These are phyloP conservation scores for Meloidogyne chitwoodi DNA, from an alignment of 1,140 invertebrate species.

Conservation along the genomic window DNA sequence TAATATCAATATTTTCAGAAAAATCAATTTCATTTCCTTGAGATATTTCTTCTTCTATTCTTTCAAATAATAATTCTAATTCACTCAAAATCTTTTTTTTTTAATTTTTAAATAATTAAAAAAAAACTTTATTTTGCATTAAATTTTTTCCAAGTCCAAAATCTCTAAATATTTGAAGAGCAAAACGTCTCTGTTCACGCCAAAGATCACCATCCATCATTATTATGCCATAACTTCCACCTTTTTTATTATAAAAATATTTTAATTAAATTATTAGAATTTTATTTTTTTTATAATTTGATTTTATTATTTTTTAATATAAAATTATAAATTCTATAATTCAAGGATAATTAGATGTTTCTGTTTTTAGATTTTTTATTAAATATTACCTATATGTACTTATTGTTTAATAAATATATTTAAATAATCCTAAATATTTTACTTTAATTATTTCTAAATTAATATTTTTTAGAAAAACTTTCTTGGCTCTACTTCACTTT, in stretches of 20 bases:
- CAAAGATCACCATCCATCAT: slow-evolving; percentile 41
- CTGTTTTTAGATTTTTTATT: no score
- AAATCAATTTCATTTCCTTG: slow-evolving; percentile 22
- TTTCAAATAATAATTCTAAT: slow-evolving; percentile 28
- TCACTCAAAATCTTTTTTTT: slow-evolving; percentile 33
- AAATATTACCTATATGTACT: no score
- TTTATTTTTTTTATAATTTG: not conserved
- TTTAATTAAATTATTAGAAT: not conserved
- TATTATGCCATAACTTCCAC: slow-evolving; percentile 31
- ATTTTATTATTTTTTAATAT: not conserved
- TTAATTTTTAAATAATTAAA: not conserved
- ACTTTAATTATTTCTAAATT: no score
- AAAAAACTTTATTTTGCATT: slow-evolving; percentile 30
- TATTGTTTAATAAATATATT: no score
- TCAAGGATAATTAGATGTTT: no score
- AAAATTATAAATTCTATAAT: no score
- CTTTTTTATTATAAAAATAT: slow-evolving; percentile 13
- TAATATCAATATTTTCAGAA: slow-evolving; percentile 27
- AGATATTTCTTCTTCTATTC: slow-evolving; percentile 28
- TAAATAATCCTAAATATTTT: no score
- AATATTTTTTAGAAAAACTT: no score
- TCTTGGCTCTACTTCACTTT: no score
- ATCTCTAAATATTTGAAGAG: slow-evolving; percentile 42
- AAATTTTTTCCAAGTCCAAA: slow-evolving; percentile 45
- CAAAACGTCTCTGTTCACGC: slow-evolving; percentile 45